Conservation (phyloP, 2,797 vertebrate genomes). For the Ara ararauna region DNA sequence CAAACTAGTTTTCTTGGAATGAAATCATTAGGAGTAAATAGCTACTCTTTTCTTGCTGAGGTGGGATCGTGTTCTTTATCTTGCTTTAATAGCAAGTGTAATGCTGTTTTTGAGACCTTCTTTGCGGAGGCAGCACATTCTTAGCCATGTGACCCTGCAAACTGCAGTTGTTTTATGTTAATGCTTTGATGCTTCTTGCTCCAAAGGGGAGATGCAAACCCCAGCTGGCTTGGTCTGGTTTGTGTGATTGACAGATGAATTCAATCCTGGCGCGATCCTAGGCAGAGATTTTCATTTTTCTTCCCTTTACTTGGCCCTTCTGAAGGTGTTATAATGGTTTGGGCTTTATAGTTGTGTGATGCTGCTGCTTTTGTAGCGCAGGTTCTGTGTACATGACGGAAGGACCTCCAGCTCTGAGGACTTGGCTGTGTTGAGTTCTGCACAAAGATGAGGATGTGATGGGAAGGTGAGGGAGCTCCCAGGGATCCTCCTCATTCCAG, state of each 20-base stretch:
- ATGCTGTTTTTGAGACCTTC: background rate
- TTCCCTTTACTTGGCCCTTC: background rate
- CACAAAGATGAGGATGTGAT: rapidly evolving
- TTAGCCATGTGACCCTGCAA: background rate
- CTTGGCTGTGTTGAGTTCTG: background rate
- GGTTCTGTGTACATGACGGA: rapidly evolving
- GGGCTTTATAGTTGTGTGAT: background rate
- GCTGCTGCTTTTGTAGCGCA: background rate
- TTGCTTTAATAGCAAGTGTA: background rate
- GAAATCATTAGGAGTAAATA: constrained; percentile 15
- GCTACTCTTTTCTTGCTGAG: background rate
- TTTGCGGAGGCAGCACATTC: background rate
- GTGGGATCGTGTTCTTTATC: background rate
- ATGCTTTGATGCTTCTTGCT: background rate
- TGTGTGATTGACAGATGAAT: background rate
- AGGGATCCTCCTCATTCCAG: background rate
- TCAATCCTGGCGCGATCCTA: background rate
- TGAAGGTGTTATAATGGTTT: rapidly evolving
- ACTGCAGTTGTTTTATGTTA: background rate
- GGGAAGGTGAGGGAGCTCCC: background rate
- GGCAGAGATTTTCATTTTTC: background rate
- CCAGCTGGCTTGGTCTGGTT: background rate
- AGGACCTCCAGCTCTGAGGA: background rate
- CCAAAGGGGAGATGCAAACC: background rate
- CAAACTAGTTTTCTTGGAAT: constrained; percentile 29